Evolutionary conservation across 1,140 invertebrate genomes (phyloP), one percentile per base, ranked within the genome.

Genomic region (Mycetomoellerius zeteki): DNA sequence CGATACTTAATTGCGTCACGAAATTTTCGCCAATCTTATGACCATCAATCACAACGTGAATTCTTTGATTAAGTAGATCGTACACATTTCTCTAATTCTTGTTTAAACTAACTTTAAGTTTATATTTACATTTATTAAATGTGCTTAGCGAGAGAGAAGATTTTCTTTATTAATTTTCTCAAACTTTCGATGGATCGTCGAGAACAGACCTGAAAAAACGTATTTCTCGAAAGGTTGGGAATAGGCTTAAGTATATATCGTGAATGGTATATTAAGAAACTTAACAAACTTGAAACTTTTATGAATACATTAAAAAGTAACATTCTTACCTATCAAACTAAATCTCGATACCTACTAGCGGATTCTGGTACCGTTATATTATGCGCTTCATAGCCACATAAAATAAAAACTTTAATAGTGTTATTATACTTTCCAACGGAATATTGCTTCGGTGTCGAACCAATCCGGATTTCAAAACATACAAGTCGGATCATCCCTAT

Each of bases 1-100:
- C 85, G 30, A 21, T 30, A 33, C 21, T 62, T 86, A 73, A 87
- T 90, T 87, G 43, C 80, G 27, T 75, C 80, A 84, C 47, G 60
- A 30, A 56, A 86, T 72, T 73, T 33, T 71, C 73, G 54, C 33
- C 69, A 89, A 72, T 73, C n/a, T 64, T 14, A 58, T 37, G 33
- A 5, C 56, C 24, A 85, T 14, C 16, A 50, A 7, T 14, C 16
- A n/a, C 62, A 24, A 16, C 72, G 19, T 56, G 1, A 50, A 54
- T 80, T 81, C 14, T 7, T 56, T 10, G 14, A 54, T 12, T 4
- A 33, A 19, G 19, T 50, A 64, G 14, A 24, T 43, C 16, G 5
- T 27, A 24, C 24, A n/a, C 64, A 67, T 65, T 19, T 16, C 4
- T 12, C 19, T n/a, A 65, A 19, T 50, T 16, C 6, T 19, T n/a